Evolutionary conservation across 2,888 invertebrate species (phyloP).

Genomic region (Diogma glabrata): DNA sequence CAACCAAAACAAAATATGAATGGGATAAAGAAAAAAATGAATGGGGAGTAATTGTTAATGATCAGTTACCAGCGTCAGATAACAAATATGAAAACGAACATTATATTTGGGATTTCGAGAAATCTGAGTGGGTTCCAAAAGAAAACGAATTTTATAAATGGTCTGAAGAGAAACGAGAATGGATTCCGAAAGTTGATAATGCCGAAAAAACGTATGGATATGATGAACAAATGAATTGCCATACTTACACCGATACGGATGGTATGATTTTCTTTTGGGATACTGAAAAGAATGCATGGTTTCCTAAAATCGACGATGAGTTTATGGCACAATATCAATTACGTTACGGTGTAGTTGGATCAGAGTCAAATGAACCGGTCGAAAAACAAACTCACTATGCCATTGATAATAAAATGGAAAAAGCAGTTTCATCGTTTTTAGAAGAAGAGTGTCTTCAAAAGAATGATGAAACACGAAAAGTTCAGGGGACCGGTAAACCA

Average conservation of each 20-base stretch:
- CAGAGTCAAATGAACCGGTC: slow-evolving; percentile 22
- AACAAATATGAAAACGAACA: slow-evolving; percentile 33
- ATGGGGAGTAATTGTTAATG: slow-evolving; percentile 34
- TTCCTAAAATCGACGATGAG: slow-evolving; percentile 93
- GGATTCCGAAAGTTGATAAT: slow-evolving; percentile 36
- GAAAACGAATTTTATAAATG: slow-evolving; percentile 44
- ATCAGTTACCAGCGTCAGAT: slow-evolving; percentile 24
- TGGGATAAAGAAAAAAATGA: slow-evolving; percentile 45
- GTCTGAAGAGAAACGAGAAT: slow-evolving; percentile 47
- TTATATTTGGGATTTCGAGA: slow-evolving; percentile 31
- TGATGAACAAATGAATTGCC: slow-evolving; percentile 33
- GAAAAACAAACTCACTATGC: not conserved
- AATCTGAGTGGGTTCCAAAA: slow-evolving; percentile 40
- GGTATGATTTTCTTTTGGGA: slow-evolving; percentile 91
- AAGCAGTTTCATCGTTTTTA: slow-evolving; percentile 12
- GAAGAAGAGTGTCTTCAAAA: slow-evolving; percentile 12
- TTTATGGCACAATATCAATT: slow-evolving; percentile 94
- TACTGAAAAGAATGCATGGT: slow-evolving; percentile 81
- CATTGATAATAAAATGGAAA: slow-evolving; percentile 12
- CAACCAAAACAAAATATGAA: slow-evolving; percentile 51
- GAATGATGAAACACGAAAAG: slow-evolving; percentile 36
- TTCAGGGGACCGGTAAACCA: no score
- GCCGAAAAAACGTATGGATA: slow-evolving; percentile 45
- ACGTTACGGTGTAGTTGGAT: slow-evolving; percentile 78
- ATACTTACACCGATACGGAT: slow-evolving; percentile 73